Percentiles rank a stretch among this genome's conserved stretches.
Conservation (phyloP, 2,113 vertebrate species). For the Capreolus pygargus region DNA sequence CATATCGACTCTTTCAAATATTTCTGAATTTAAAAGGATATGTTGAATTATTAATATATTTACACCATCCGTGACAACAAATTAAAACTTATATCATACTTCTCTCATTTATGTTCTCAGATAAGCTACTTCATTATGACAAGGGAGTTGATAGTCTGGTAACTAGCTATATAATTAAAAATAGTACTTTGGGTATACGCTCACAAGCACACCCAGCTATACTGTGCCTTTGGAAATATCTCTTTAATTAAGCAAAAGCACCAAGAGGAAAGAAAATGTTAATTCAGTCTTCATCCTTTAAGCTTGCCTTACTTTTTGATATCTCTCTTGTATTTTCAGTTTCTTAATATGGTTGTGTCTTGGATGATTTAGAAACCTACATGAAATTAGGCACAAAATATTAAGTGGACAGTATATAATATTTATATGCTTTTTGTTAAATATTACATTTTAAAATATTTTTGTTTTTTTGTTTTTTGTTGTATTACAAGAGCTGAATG, state of each 20-base stretch:
- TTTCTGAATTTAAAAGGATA: slow-evolving; percentile 20
- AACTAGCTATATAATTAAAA: background rate
- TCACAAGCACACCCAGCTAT: background rate
- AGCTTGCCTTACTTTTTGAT: slow-evolving; percentile 63
- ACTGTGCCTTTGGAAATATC: background rate
- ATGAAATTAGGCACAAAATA: slow-evolving; percentile 53
- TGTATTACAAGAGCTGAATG: slow-evolving; percentile 75
- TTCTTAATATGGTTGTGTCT: slow-evolving; percentile 55
- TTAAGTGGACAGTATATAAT: slow-evolving; percentile 68
- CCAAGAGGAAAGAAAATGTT: background rate
- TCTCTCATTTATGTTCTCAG: slow-evolving; percentile 10
- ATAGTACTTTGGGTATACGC: background rate
- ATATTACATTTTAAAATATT: slow-evolving; percentile 70
- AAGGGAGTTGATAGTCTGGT: background rate
- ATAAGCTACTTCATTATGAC: background rate
- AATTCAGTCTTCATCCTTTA: slow-evolving; percentile 10
- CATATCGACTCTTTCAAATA: background rate
- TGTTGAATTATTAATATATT: background rate
- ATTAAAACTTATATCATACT: background rate
- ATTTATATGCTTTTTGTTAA: slow-evolving; percentile 76
- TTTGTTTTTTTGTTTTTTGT: slow-evolving; percentile 73
- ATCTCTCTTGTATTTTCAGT: slow-evolving; percentile 61
- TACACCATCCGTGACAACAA: background rate
- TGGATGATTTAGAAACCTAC: slow-evolving; percentile 61
- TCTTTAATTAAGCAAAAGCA: slow-evolving; percentile 37